Percentiles rank a stretch among this genome's conserved stretches.
Evolutionary conservation across 1,140 invertebrate genomes (phyloP).

Genomic region (Chionoecetes opilio): DNA sequence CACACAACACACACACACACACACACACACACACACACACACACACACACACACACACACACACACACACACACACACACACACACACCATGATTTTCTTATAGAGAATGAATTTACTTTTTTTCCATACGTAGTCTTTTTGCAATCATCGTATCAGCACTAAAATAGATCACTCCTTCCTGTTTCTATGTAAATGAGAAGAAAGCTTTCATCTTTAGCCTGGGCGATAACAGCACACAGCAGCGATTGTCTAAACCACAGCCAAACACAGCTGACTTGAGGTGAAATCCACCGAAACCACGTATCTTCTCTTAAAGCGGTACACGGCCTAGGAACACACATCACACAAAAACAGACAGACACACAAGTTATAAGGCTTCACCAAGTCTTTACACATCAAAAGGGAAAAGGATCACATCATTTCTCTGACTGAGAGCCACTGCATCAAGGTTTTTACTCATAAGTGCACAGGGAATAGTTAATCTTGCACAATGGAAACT

Average conservation of each 20-base stretch:
- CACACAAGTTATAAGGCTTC: not conserved
- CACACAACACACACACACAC: conserved; percentile 14
- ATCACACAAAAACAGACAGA: not conserved
- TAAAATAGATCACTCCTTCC: not conserved
- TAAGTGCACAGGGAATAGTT: not conserved
- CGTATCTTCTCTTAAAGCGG: too few relatives aligned
- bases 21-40: conserved; percentile 22
- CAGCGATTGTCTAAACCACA: not conserved
- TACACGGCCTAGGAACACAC: too few relatives aligned
- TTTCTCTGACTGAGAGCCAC: not conserved
- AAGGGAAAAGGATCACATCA: not conserved
- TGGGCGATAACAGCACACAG: not conserved
- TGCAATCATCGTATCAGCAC: not conserved
- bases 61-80: conserved; percentile 22
- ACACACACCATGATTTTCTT: not conserved
- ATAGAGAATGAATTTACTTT: not conserved
- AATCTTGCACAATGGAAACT: not conserved
- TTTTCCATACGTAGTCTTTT: not conserved
- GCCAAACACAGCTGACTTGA: not conserved
- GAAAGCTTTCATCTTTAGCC: not conserved
- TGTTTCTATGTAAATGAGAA: not conserved
- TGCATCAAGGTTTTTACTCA: not conserved
- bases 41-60: conserved; percentile 18
- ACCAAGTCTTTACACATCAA: not conserved
- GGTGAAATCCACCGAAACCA: not conserved